Conservation (phyloP, 2,888 invertebrate species). For the Eudasyphora cyanicolor region DNA sequence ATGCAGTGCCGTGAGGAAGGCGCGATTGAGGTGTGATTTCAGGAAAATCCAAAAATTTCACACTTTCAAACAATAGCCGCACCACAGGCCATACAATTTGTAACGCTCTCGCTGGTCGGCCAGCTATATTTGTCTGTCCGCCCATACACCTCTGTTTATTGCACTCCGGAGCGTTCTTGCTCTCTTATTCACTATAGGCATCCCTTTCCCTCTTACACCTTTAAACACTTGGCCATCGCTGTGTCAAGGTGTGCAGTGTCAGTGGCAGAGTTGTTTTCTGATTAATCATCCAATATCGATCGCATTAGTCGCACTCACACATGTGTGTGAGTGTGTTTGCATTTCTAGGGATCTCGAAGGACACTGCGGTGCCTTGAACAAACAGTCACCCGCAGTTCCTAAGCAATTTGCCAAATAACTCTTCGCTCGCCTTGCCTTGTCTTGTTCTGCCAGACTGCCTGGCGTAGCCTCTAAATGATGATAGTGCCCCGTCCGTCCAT, state of each 20-base stretch:
- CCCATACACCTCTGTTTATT: no score
- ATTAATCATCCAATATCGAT: slow-evolving; percentile 64
- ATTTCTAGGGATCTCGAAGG: slow-evolving; percentile 42
- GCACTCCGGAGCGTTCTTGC: no score
- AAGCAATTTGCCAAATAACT: slow-evolving; percentile 15
- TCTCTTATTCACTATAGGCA: no score
- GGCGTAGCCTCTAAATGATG: slow-evolving; percentile 46
- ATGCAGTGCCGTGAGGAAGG: slow-evolving; percentile 7
- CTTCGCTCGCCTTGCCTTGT: neutral
- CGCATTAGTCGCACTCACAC: slow-evolving; percentile 48
- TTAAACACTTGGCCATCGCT: slow-evolving; percentile 42
- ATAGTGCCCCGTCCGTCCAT: neutral
- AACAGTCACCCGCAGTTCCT: slow-evolving; percentile 49
- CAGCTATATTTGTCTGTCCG: no score
- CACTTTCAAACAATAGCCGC: slow-evolving; percentile 63
- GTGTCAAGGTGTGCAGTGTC: slow-evolving; percentile 64
- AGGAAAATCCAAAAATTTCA: slow-evolving; percentile 64
- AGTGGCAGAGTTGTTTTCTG: slow-evolving; percentile 49
- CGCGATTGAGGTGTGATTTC: slow-evolving; percentile 55
- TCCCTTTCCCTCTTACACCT: slow-evolving; percentile 6
- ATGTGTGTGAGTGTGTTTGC: slow-evolving; percentile 16
- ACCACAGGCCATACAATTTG: slow-evolving; percentile 39
- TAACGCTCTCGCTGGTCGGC: slow-evolving; percentile 6
- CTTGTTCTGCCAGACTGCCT: slow-evolving; percentile 56
- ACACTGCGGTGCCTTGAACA: slow-evolving; percentile 14